Conservation (phyloP, 2,888 invertebrate species). For the Ectemnius continuus region DNA sequence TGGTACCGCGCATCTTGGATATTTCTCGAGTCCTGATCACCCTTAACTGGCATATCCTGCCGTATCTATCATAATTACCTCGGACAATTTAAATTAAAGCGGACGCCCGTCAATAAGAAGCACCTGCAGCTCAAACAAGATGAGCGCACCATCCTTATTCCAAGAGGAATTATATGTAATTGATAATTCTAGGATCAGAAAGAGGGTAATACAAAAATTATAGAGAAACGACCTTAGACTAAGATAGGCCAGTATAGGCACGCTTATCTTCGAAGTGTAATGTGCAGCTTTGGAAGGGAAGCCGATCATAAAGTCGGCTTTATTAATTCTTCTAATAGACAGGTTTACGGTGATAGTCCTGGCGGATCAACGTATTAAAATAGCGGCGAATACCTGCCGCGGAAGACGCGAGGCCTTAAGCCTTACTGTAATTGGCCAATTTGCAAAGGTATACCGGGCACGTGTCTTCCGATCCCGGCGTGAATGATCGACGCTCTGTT, state of each 20-base stretch:
- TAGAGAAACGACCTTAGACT: background rate
- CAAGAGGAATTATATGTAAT: background rate
- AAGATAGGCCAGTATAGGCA: background rate
- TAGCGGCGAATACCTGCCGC: slow-evolving; percentile 32
- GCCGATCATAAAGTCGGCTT: background rate
- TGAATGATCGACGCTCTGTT: slow-evolving; percentile 58
- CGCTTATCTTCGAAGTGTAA: background rate
- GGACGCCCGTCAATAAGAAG: too few species aligned
- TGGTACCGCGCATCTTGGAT: too few species aligned
- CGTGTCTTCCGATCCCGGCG: slow-evolving; percentile 44
- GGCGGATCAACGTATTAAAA: slow-evolving; percentile 26
- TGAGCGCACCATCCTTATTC: background rate
- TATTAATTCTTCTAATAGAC: background rate
- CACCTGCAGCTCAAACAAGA: too few species aligned
- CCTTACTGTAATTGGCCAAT: slow-evolving; percentile 62
- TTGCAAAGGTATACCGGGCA: slow-evolving; percentile 50
- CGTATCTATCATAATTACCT: too few species aligned
- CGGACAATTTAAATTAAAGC: too few species aligned
- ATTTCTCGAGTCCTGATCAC: too few species aligned
- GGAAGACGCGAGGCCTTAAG: slow-evolving; percentile 31
- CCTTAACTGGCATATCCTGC: too few species aligned
- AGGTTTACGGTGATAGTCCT: background rate
- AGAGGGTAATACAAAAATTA: background rate
- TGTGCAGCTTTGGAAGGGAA: background rate
- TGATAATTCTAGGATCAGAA: background rate